Conservation (phyloP, 2,888 invertebrate species). For the Scaptomyza reducta region DNA sequence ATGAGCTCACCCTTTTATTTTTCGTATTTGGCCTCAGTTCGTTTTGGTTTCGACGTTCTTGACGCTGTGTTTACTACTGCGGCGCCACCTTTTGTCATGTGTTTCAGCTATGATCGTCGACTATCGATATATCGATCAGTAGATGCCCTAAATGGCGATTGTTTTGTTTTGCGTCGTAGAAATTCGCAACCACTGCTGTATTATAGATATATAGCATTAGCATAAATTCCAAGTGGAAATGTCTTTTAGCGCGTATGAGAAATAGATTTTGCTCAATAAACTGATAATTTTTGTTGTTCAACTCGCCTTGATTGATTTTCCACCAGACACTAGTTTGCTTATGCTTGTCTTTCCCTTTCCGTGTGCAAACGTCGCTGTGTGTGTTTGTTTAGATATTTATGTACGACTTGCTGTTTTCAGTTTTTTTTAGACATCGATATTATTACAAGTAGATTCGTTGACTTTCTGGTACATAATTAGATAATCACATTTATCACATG, state of each 20-base stretch:
- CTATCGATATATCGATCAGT: conserved; percentile 42
- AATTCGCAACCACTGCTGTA: conserved; percentile 29
- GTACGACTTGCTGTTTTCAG: conserved; percentile 14
- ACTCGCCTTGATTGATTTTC: conserved; percentile 45
- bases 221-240: conserved; percentile 22
- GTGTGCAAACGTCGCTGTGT: not conserved
- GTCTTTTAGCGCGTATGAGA: conserved; percentile 25
- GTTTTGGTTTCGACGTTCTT: conserved; percentile 20
- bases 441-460: conserved; percentile 10
- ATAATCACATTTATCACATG: conserved; percentile 39
- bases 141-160: conserved; percentile 10
- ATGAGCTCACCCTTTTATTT: conserved; percentile 42
- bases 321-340: conserved; percentile 29
- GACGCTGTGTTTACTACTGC: conserved; percentile 32
- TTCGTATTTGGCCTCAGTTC: conserved; percentile 4
- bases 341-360: not conserved
- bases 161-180: conserved; percentile 57
- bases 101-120: conserved; percentile 29
- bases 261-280: conserved; percentile 31
- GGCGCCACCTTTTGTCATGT: conserved; percentile 41
- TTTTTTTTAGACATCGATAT: conserved; percentile 50
- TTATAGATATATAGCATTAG: conserved; percentile 30
- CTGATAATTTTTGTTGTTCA: conserved; percentile 34
- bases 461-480: conserved; percentile 38
- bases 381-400: conserved; percentile 17